Percentiles rank a stretch among this genome's conserved stretches.
These are phyloP conservation scores for Crypturellus tataupa DNA, from an alignment of 2,797 vertebrate genomes.

Conservation along the genomic window DNA sequence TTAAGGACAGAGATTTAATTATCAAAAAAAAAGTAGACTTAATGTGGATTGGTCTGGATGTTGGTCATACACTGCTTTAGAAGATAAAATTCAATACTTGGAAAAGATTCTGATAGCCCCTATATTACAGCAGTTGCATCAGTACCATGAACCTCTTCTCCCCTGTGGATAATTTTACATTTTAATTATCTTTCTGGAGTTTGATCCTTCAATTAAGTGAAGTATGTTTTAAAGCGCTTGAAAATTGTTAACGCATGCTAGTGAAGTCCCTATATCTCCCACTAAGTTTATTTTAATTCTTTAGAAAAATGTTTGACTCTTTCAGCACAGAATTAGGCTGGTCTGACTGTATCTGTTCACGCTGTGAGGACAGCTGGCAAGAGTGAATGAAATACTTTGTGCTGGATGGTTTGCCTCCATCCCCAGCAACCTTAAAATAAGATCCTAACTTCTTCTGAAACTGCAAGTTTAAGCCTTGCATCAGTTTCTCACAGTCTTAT, in stretches of 20 bases:
- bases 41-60: neutral
- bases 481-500: neutral
- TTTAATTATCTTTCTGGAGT: conserved; percentile 18
- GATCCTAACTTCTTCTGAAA: neutral
- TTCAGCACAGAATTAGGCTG: neutral
- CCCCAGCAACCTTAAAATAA: neutral
- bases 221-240: conserved; percentile 4
- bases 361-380: neutral
- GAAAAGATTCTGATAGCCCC: neutral
- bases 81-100: neutral
- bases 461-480: neutral
- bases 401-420: neutral
- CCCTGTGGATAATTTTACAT: neutral
- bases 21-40: neutral
- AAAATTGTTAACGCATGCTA: neutral
- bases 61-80: neutral
- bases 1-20: conserved; percentile 40
- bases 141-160: neutral
- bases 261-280: neutral
- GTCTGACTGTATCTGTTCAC: neutral
- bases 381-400: neutral
- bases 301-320: neutral
- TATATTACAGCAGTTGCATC: neutral
- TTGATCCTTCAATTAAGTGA: neutral
- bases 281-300: neutral